phyloP scores from a whole-genome alignment of 2,113 vertebrate genomes.

The Dromas ardeola region DNA sequence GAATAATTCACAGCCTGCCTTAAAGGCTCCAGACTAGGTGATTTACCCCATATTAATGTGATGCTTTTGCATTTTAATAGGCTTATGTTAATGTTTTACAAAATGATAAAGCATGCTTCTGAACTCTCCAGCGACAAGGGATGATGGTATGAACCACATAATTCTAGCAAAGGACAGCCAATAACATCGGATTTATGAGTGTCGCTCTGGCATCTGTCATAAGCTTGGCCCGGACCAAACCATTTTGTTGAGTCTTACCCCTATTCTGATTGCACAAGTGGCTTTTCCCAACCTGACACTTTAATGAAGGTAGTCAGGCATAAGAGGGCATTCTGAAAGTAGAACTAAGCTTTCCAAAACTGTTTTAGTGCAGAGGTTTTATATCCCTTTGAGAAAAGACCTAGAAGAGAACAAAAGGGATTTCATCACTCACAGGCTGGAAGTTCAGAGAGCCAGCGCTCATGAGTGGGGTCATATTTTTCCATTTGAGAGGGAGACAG shows the following conservation, averaged over 20 bases:
- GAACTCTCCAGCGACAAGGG: background rate
- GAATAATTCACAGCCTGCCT: constrained; percentile 66
- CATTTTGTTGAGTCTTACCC: background rate
- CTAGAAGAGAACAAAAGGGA: background rate
- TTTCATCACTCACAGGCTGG: background rate
- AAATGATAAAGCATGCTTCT: constrained; percentile 39
- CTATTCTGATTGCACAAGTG: background rate
- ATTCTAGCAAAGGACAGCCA: constrained; percentile 21
- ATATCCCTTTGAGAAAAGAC: background rate
- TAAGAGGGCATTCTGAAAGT: background rate
- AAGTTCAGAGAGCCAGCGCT: background rate
- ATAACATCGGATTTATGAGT: constrained; percentile 23
- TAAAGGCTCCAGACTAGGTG: constrained; percentile 53
- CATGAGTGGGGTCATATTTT: background rate
- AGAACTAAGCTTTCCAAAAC: constrained; percentile 7
- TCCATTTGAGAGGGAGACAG: constrained; percentile 1
- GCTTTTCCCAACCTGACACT: background rate
- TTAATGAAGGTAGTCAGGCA: background rate
- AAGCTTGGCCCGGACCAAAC: background rate
- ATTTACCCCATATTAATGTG: constrained; percentile 57
- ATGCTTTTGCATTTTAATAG: constrained; percentile 62
- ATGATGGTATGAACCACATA: constrained; percentile 10
- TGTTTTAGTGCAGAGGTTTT: background rate
- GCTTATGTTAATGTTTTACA: constrained; percentile 48
- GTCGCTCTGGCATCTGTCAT: background rate